A percentile compares a stretch with the other conserved stretches of the same genome.
These are phyloP conservation scores for Epizoanthus illoricatus DNA, from an alignment of 92 coral and sea anemone genomes.

Conservation along the genomic window DNA sequence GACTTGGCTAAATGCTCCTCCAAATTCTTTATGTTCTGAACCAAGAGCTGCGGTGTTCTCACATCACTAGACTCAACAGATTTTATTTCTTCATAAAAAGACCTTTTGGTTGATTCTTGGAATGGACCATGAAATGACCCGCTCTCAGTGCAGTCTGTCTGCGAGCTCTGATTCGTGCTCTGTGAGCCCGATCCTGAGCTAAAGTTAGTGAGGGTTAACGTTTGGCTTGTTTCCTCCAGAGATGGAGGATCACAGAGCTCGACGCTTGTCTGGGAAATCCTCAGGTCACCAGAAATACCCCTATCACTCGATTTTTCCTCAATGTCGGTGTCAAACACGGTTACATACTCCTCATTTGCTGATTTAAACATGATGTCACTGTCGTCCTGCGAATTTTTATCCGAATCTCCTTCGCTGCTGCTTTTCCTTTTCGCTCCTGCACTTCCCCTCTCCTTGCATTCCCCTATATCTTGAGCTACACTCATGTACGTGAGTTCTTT, in stretches of 20 bases:
- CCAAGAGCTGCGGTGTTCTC: constrained; percentile 32
- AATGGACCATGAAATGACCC: background rate
- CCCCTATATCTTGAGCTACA: constrained; percentile 39
- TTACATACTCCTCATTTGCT: constrained; percentile 88
- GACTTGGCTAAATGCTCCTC: constrained; percentile 63
- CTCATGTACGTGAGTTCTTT: constrained; percentile 42
- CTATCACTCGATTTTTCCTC: background rate
- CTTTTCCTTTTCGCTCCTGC: constrained; percentile 50
- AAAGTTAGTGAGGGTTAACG: constrained; percentile 69
- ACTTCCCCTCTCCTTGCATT: constrained; percentile 32
- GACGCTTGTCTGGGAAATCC: constrained; percentile 33
- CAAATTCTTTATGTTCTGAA: constrained; percentile 60
- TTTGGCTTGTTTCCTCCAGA: constrained; percentile 73
- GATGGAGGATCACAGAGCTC: constrained; percentile 44
- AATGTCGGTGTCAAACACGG: constrained; percentile 68
- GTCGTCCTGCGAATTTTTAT: constrained; percentile 68
- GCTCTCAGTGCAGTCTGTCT: constrained; percentile 27
- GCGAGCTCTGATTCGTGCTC: constrained; percentile 63
- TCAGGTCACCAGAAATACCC: constrained; percentile 14
- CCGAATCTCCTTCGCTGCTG: constrained; percentile 73
- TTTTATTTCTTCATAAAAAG: constrained; percentile 2
- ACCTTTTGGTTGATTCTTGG: constrained; percentile 17
- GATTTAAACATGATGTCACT: constrained; percentile 80
- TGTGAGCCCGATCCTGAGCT: constrained; percentile 66
- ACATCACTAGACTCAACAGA: background rate